A percentile compares a stretch with the other conserved stretches of the same genome.
Conservation (phyloP, 1,140 invertebrate species). For the Apis dorsata region DNA sequence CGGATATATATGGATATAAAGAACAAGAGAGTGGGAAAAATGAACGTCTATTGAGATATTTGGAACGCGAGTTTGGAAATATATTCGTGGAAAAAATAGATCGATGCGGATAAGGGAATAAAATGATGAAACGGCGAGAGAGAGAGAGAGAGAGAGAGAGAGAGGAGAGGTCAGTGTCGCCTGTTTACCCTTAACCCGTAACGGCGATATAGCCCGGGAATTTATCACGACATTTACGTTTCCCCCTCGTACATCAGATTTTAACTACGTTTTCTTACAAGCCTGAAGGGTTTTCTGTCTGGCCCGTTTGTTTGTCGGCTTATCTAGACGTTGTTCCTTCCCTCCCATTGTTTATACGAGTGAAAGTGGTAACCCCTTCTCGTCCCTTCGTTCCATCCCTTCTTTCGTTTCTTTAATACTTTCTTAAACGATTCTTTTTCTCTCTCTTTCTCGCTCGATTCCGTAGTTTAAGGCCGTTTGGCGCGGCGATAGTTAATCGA, state of each 20-base stretch:
- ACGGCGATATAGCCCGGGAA: neutral
- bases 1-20: no score
- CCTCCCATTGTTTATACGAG: neutral
- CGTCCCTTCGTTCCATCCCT: no score
- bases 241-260: slow-evolving; percentile 18
- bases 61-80: no score
- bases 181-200: slow-evolving; percentile 11
- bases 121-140: no score
- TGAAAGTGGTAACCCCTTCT: neutral
- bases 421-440: neutral
- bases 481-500: no score
- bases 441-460: no score
- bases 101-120: no score
- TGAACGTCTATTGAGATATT: no score
- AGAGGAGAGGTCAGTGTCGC: slow-evolving; percentile 21
- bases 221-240: slow-evolving; percentile 36
- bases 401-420: neutral
- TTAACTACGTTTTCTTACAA: slow-evolving; percentile 24
- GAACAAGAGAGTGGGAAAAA: no score
- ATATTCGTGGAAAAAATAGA: no score
- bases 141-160: no score
- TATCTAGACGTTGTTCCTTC: slow-evolving; percentile 11
- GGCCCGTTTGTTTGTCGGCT: slow-evolving; percentile 3
- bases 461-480: no score
- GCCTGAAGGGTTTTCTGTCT: slow-evolving; percentile 9